Conservation (phyloP, 2,888 invertebrate genomes). For the Carterocephalus palaemon region DNA sequence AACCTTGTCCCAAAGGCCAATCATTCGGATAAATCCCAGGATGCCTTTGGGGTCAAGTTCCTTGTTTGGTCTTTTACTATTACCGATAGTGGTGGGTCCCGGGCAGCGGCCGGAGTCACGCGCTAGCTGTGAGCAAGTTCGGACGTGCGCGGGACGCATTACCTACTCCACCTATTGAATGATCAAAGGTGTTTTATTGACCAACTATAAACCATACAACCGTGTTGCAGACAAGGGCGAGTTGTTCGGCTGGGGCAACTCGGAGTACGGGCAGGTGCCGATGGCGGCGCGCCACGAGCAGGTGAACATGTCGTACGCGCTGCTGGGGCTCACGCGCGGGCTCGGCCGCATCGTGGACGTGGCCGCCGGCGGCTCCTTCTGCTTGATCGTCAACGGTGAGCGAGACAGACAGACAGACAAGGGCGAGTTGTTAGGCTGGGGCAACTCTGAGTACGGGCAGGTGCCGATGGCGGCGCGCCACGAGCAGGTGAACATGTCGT, state of each 20-base stretch:
- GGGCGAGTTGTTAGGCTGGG: slow-evolving; percentile 98
- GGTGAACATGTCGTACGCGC: slow-evolving; percentile 83
- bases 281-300: slow-evolving; percentile 80
- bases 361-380: slow-evolving; percentile 92
- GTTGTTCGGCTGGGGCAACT: slow-evolving; percentile 98
- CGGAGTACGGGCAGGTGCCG: slow-evolving; percentile 92
- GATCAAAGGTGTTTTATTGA: too few species aligned
- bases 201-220: too few species aligned
- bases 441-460: slow-evolving; percentile 96
- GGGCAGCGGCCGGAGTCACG: too few species aligned
- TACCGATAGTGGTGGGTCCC: too few species aligned
- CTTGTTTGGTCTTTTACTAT: too few species aligned
- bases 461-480: slow-evolving; percentile 74
- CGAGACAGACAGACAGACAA: slow-evolving; percentile 83
- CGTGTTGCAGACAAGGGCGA: slow-evolving; percentile 89
- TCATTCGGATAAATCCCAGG: too few species aligned
- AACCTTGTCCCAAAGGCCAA: too few species aligned
- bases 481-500: slow-evolving; percentile 87
- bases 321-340: slow-evolving; percentile 79
- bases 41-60: too few species aligned
- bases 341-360: slow-evolving; percentile 88
- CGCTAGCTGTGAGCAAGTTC: too few species aligned
- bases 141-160: too few species aligned
- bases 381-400: slow-evolving; percentile 88
- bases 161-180: too few species aligned